Evolutionary conservation across 2,797 vertebrate genomes (phyloP), one percentile per base, ranked within the genome.

Genomic region (Apogon talboti): DNA sequence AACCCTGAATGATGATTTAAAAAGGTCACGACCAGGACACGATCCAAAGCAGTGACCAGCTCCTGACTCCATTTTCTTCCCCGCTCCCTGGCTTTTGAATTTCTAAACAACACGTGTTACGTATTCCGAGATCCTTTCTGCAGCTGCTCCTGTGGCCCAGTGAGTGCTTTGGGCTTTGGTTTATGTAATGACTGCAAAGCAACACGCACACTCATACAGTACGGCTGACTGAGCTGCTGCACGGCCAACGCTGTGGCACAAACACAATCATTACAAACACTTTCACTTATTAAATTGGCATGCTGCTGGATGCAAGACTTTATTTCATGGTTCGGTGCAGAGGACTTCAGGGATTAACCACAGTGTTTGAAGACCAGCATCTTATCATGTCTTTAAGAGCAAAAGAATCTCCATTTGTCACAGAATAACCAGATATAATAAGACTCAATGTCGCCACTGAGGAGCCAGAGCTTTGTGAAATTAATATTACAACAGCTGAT

Each of bases 101-200:
- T 85, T 78, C 87, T 70, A 67, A 80, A 77, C 28, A 48, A 81
- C 82, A 81, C 82, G 82, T 77, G 79, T 73, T 66, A 53, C 49
- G 56, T 81, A 79, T 83, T 83, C 84, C 76, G 83, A 73, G 78
- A 87, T 84, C 82, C 66, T 82, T 82, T 81, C 73, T 82, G 83
- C 89, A 91, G 87, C 86, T 91, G 89, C 81, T 89, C 59, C 82
- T 81, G 78, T 74, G 74, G 76, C 84, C 66, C 42, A 81, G 81
- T 66, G 68, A 87, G 71, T 50, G 86, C 86, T 87, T n/a, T 77
- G 69, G 88, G 88, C 82, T 86, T 77, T 65, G 75, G 78, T 89
- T 91, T 91, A 90, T 85, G 84, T 86, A 91, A 90, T 75, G 84
- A 83, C 86, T 85, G 85, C 82, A 88, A 82, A 85, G 76, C 74